Base-by-base conservation (phyloP, 30 jellyfish, hydroid and myxozoan species). In the Aurelia sp. region DNA sequence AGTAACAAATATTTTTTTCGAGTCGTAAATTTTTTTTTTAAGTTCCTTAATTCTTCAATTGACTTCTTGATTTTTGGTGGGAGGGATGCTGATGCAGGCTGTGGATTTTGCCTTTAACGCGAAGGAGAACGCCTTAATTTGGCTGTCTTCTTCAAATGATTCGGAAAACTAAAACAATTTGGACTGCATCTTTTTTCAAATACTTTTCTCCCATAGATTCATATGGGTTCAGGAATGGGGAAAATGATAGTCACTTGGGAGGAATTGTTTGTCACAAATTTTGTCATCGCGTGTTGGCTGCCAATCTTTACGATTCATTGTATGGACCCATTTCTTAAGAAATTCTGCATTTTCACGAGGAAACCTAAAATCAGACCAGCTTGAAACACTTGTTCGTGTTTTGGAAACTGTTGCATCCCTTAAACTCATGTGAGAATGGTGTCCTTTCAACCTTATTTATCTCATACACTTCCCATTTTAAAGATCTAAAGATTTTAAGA, bases 121-220 rank as follows among this genome's bases (percentile, higher is more conserved):
- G 33, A 27, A 31, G 79, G 62, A 13, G 79, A 23, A 40, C 22
- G 79, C 52, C 79, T 69, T 15, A 18, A 6, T 22, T 13, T 11
- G 6, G 31, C 11, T 73, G 20, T 76, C 8, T 76, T 55, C 20
- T 62, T 21, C 37, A 62, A 63, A 55, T 57, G 76, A 51, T 55
- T 12, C 13, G 76, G 63, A 35, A 33, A 76, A 55, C 55, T 19
- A 33, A 55, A 76, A 76, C 8, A 10, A 18, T 74, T 51, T 3
- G 86, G 86, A 76, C 61, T 12, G 86, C 57, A 53, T 55, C 76
- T 33, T 35, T 53, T 47, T 76, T 76, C 76, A 76, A 35, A 16
- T 57, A 30, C 10, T 61, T 57, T n/a, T 44, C 37, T 16, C 63
- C 51, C 0, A 40, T 4, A 40, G 76, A 13, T 13, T 22, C 52